Base-by-base conservation (phyloP, 2,797 vertebrate species). In the Sitta carolinensis region DNA sequence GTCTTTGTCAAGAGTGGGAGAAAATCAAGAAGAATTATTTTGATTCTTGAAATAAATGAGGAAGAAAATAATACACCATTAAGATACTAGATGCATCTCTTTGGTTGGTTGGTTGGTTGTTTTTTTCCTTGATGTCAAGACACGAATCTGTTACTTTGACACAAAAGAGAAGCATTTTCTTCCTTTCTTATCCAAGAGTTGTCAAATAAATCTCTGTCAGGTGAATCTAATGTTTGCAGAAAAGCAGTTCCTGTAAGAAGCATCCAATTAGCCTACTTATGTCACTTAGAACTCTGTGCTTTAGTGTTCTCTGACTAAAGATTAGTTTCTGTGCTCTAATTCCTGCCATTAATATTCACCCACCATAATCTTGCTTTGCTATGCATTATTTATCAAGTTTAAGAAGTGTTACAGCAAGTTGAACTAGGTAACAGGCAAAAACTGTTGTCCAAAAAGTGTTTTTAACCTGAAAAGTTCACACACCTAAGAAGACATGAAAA, bases 241-340 rank as follows among this genome's bases (percentile, higher is more conserved):
- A 91, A 89, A 89, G 32, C 16, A 59, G 64, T n/a, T 92, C 87
- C 89, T 92, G 40, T 75, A 91, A 87, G 84, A 89, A 91, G 81
- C 79, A 92, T 95, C 66, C 89, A 93, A 89, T 95, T 96, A 95
- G 62, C 95, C 84, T 94, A 93, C 69, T 95, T 97, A 78, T 84
- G 92, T 95, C 95, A 95, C 75, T 96, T 89, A 87, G 40, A 69
- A 48, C 64, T 62, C 59, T 59, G 20, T 87, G 23, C 51, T 78
- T 87, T n/a, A 38, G 36, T 62, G 40, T 84, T 85, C 50, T 68
- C 62, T 89, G 92, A 92, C 95, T 96, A 17, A 64, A 94, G 89
- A 96, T 83, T 64, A 64, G 72, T 77, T 95, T 92, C 84, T 78
- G 72, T 83, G 69, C 66, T 92, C 78, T 69, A 86, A 72, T 89